Evolutionary conservation across 2,797 vertebrate genomes (phyloP), one percentile per base, ranked within the genome.

Genomic region (Oreonectes daqikongensis): DNA sequence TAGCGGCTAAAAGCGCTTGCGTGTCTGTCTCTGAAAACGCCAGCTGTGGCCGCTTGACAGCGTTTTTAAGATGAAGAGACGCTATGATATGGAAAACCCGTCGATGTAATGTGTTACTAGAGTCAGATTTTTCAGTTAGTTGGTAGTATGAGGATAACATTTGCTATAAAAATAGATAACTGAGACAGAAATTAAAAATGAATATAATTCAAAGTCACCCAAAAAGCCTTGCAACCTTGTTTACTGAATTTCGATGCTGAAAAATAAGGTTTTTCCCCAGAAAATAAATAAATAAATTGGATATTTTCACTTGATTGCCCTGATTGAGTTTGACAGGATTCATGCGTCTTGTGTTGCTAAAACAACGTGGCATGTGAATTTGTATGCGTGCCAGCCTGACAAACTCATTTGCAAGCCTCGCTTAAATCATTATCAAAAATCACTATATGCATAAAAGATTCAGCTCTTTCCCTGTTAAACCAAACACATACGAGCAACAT

Each of bases 371-470:
- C 46, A 42, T 46, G 57, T 55, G 55, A 17, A 77, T 82, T 74
- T 66, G 78, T 30, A 82, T 70, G 69, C 75, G 63, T 35, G 46
- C 52, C 44, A 77, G 63, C 63, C 48, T 42, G 52, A 48, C 26
- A 22, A 77, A 59, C 42, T 30, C 59, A 69, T 77, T 72, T 74
- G 28, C 78, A 60, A 48, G 32, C 70, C 68, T 68, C 52, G 20
- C 75, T 57, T 77, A 63, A 77, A 24, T 18, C 81, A 63, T 79
- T 57, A 79, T 73, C 50, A 52, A 61, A 76, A 74, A 44, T 57
- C 69, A 57, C n/a, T 52, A 38, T 12, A 42, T 8, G 30, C 53
- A 77, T 44, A 72, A 64, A 63, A 68, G 26, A 79, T 75, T 32
- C 9, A 50, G 32, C 70, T 38, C 32, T 35, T 35, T 35, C 6